phyloP scores from a whole-genome alignment of 2,113 vertebrate species.

The Perognathus longimembris region DNA sequence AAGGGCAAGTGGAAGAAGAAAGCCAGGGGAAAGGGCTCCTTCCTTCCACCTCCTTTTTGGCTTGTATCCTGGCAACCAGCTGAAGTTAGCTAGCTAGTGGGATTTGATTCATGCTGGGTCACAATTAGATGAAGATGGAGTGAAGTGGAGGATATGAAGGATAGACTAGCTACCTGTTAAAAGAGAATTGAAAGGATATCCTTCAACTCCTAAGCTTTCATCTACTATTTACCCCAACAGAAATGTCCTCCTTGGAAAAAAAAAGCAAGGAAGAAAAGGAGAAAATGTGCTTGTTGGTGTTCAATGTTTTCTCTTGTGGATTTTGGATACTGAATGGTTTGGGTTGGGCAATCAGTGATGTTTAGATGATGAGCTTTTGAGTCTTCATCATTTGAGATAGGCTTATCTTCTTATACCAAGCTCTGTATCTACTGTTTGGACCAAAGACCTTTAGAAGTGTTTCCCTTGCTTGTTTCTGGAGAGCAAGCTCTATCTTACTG shows the following conservation, averaged over 20 bases:
- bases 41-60: constrained; percentile 20
- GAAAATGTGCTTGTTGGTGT: not conserved
- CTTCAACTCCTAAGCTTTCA: not conserved
- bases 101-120: not conserved
- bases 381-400: not conserved
- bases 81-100: constrained; percentile 20
- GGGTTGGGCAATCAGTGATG: not conserved
- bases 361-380: constrained; percentile 22
- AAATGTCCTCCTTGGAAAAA: constrained; percentile 28
- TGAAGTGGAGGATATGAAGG: not conserved
- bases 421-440: not conserved
- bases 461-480: constrained; percentile 8
- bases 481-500: constrained; percentile 21
- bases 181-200: not conserved
- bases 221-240: not conserved
- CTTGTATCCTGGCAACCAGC: constrained; percentile 26
- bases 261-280: constrained; percentile 5
- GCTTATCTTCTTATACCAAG: not conserved
- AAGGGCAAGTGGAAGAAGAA: constrained; percentile 29
- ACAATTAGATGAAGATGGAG: not conserved
- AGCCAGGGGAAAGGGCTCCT: not conserved
- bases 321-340: not conserved
- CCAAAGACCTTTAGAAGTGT: not conserved
- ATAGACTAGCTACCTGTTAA: not conserved
- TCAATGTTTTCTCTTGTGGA: constrained; percentile 5